Conservation (phyloP, 2,797 vertebrate genomes). For the Oryzias sinensis region DNA sequence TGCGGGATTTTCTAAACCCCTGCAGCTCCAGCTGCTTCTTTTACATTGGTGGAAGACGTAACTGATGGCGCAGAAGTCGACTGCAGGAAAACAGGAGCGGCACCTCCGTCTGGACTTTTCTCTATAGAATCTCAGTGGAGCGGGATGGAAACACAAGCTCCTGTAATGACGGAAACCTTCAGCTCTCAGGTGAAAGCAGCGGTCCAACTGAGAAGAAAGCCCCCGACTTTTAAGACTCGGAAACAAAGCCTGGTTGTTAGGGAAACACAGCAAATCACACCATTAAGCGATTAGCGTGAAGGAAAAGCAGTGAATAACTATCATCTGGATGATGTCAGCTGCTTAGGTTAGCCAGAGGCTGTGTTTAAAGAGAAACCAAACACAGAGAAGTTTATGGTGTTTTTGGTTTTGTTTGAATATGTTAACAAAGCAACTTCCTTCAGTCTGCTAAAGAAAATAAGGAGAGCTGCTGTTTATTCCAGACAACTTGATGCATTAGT, state of each 20-base stretch:
- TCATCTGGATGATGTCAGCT: slow-evolving; percentile 38
- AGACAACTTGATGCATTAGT: neutral
- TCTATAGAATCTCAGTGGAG: slow-evolving; percentile 11
- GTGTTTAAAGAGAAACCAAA: slow-evolving; percentile 49
- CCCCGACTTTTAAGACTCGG: slow-evolving; percentile 4
- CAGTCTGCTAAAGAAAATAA: slow-evolving; percentile 26
- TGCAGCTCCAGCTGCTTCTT: slow-evolving; percentile 75
- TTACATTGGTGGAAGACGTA: slow-evolving; percentile 76
- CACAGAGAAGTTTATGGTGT: slow-evolving; percentile 34
- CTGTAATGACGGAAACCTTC: slow-evolving; percentile 10
- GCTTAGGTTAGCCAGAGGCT: slow-evolving; percentile 34
- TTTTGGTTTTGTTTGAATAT: slow-evolving; percentile 35
- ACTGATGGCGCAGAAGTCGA: slow-evolving; percentile 71
- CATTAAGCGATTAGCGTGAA: slow-evolving; percentile 20
- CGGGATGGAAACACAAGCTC: slow-evolving; percentile 1
- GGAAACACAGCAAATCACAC: slow-evolving; percentile 28
- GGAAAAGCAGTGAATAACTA: slow-evolving; percentile 22
- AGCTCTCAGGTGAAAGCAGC: neutral
- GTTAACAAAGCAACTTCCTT: slow-evolving; percentile 32
- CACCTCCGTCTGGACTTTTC: slow-evolving; percentile 14
- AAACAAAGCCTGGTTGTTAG: slow-evolving; percentile 33
- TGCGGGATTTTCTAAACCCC: slow-evolving; percentile 65
- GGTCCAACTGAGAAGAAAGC: slow-evolving; percentile 2
- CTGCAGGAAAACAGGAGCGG: slow-evolving; percentile 47
- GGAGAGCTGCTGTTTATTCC: slow-evolving; percentile 4